Percentiles rank a stretch among this genome's conserved stretches.
These are phyloP conservation scores for Geococcyx californianus DNA, from an alignment of 2,113 vertebrate species.

Conservation along the genomic window DNA sequence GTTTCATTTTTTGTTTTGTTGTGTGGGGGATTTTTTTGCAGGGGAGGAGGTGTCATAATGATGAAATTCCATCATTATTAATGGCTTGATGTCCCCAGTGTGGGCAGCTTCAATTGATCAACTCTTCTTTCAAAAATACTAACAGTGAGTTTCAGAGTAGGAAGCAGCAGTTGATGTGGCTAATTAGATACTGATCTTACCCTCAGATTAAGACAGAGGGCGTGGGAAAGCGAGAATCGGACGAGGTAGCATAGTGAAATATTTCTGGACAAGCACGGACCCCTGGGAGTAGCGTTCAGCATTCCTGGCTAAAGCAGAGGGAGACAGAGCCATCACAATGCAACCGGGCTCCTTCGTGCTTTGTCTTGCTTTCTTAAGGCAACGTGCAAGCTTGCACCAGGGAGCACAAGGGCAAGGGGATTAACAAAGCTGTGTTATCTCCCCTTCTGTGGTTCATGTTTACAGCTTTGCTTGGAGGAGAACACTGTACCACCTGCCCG, in stretches of 20 bases:
- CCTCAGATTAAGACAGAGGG: neutral
- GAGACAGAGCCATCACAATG: rapidly evolving
- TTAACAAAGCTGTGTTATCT: neutral
- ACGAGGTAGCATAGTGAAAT: neutral
- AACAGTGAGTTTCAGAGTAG: neutral
- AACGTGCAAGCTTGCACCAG: neutral
- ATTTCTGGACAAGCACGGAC: neutral
- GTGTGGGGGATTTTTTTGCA: rapidly evolving
- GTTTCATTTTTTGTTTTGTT: neutral
- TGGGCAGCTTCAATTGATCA: neutral
- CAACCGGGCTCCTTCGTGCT: neutral
- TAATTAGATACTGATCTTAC: neutral
- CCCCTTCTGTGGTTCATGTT: neutral
- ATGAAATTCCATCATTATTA: neutral
- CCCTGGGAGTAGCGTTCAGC: neutral
- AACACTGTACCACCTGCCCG: neutral
- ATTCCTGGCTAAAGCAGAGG: neutral
- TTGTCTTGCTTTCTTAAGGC: neutral
- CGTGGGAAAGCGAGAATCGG: neutral
- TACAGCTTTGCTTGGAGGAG: neutral
- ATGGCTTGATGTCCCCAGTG: neutral
- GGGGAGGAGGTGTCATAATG: neutral
- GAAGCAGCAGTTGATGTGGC: neutral
- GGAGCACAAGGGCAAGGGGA: neutral
- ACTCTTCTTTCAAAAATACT: neutral